A percentile compares a stretch with the other conserved stretches of the same genome.
Conservation (phyloP, 2,797 vertebrate species). For the Ataeniobius toweri region DNA sequence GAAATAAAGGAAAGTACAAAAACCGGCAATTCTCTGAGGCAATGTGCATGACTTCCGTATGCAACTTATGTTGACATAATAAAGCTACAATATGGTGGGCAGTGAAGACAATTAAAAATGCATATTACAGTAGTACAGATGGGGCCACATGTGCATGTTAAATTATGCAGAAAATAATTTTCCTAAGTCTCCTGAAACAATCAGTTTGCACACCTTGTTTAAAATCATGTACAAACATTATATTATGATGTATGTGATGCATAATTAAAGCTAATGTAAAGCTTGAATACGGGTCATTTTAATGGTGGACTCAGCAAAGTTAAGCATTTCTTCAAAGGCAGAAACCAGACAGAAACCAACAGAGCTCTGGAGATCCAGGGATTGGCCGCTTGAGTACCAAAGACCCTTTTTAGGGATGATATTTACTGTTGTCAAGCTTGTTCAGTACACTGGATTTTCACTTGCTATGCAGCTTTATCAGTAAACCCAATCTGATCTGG, state of each 20-base stretch:
- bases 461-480: neutral
- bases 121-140: slow-evolving; percentile 6
- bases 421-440: too few species aligned
- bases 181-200: slow-evolving; percentile 10
- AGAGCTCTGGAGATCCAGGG: neutral
- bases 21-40: neutral
- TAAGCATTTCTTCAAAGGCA: too few species aligned
- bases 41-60: slow-evolving; percentile 12
- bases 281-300: slow-evolving; percentile 6
- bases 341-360: neutral
- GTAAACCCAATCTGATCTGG: neutral
- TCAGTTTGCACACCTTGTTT: slow-evolving; percentile 30
- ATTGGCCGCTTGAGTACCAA: neutral
- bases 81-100: neutral
- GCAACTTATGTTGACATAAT: slow-evolving; percentile 11
- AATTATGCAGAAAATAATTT: slow-evolving; percentile 31
- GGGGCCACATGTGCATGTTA: slow-evolving; percentile 14
- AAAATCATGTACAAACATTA: slow-evolving; percentile 10
- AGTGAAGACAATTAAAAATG: slow-evolving; percentile 14
- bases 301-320: neutral
- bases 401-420: neutral
- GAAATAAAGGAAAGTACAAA: too few species aligned
- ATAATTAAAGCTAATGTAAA: slow-evolving; percentile 25
- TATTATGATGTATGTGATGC: slow-evolving; percentile 23
- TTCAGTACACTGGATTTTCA: neutral